Evolutionary conservation across 1,140 invertebrate genomes (phyloP), one percentile per base, ranked within the genome.

Genomic region (Hirudo medicinalis): DNA sequence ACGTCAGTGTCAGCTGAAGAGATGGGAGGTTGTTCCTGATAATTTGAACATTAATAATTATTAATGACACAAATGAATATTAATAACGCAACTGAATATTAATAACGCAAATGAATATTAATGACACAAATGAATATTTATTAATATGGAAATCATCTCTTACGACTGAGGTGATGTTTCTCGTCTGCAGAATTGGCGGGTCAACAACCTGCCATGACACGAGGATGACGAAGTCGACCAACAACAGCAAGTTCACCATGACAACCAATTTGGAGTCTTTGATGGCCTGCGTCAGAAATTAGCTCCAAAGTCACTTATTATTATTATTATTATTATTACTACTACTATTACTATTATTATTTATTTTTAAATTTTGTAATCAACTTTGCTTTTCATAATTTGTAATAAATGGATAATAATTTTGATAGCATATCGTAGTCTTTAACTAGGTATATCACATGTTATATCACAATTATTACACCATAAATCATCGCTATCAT

Each of bases 261-360:
- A 97, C 90, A 81, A 97, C 96, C 54, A 99, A 83, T 81, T 97
- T 92, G 82, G 94, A 96, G 79, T 97, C 94, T 83, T 96, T 97
- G 77, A 98, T 97, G 0, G 96, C 89, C 89, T 91, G 80, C 0
- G 82, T 82, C 75, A 69, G 57, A 78, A 67, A 27, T 63, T 63
- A 63, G 22, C 22, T 2, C 60, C 9, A 25, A n/a, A n/a, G n/a
- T n/a, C n/a, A n/a, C n/a, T n/a, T n/a, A 27, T 32, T 63, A 63
- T 32, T n/a, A n/a, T n/a, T n/a, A n/a, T n/a, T n/a, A n/a, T n/a
- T n/a, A n/a, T n/a, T n/a, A n/a, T n/a, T n/a, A n/a, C n/a, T n/a
- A n/a, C n/a, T n/a, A n/a, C n/a, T n/a, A n/a, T n/a, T n/a, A n/a
- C n/a, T n/a, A n/a, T n/a, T n/a, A n/a, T n/a, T n/a, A n/a, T n/a